phyloP scores from a whole-genome alignment of 1,140 invertebrate species.

The Popillia japonica region DNA sequence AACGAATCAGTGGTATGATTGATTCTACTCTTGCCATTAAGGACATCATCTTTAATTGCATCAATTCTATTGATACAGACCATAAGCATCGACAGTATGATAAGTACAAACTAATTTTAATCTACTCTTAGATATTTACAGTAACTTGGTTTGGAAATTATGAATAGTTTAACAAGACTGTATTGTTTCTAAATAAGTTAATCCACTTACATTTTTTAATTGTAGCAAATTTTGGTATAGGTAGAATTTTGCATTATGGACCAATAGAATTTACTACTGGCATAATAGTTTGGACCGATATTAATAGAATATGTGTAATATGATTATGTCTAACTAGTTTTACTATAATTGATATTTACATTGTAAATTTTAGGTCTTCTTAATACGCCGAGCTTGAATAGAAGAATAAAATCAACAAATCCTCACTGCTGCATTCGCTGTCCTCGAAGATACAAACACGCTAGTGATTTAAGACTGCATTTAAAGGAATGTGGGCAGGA shows the following conservation, averaged over 20 bases:
- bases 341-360: background rate
- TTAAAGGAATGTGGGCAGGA: conserved; percentile 60
- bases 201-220: background rate
- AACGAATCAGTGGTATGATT: too few species aligned
- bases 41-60: too few species aligned
- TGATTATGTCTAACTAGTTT: background rate
- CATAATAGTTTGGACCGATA: background rate
- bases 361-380: conserved; percentile 7
- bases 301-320: conserved; percentile 19
- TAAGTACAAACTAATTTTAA: background rate
- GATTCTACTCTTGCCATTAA: too few species aligned
- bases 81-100: background rate
- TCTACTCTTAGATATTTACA: background rate
- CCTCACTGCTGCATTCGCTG: conserved; percentile 30
- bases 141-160: background rate
- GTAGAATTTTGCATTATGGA: background rate
- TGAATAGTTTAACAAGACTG: background rate
- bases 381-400: background rate
- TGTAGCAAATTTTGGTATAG: conserved; percentile 14
- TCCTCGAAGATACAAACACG: conserved; percentile 36
- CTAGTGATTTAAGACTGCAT: conserved; percentile 53
- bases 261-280: background rate
- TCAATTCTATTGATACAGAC: too few species aligned
- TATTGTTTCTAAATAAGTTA: background rate
- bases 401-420: conserved; percentile 22